phyloP scores from a whole-genome alignment of 2,797 vertebrate species.

The Sebastes wilsoni region DNA sequence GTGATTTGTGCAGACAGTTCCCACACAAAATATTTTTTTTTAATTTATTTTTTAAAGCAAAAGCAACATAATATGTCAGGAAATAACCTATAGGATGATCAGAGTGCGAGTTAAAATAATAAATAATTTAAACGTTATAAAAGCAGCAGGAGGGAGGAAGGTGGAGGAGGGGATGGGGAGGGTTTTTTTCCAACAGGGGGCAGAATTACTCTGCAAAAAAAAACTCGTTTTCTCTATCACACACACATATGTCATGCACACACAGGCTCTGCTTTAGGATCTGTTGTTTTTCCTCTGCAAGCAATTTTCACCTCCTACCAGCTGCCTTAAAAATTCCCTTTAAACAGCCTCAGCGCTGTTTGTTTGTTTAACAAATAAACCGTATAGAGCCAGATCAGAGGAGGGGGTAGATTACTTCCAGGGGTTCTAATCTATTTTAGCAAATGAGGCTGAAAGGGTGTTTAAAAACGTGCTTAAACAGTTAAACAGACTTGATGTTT shows the following conservation, averaged over 20 bases:
- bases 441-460: background rate
- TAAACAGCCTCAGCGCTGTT: slow-evolving; percentile 6
- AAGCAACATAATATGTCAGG: background rate
- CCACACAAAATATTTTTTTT: no score
- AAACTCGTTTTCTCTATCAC: background rate
- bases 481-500: slow-evolving; percentile 20
- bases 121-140: background rate
- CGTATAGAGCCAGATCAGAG: background rate
- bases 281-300: slow-evolving; percentile 40
- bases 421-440: background rate
- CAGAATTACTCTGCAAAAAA: slow-evolving; percentile 64
- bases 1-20: background rate
- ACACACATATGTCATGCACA: background rate
- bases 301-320: slow-evolving; percentile 42
- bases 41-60: no score
- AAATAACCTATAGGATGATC: background rate
- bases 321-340: slow-evolving; percentile 27
- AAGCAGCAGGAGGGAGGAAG: background rate
- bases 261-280: background rate
- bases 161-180: background rate
- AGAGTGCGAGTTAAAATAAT: background rate
- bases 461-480: background rate
- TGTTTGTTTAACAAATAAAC: slow-evolving; percentile 26
- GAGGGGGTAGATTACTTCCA: slow-evolving; percentile 1
- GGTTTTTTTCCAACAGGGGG: slow-evolving; percentile 72